Conservation (phyloP, 2,888 invertebrate species). For the Apodemia zela region DNA sequence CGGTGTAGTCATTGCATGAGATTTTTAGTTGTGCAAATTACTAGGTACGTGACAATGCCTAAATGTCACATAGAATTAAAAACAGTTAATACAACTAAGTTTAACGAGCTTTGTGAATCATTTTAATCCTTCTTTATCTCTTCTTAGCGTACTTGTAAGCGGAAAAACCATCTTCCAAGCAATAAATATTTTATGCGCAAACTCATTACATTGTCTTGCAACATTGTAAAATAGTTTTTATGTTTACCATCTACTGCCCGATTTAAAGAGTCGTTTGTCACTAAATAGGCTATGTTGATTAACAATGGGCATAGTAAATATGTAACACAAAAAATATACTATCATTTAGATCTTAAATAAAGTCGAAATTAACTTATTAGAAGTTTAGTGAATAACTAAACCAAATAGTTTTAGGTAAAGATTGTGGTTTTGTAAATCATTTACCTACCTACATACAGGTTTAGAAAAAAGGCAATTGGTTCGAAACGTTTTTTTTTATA, state of each 20-base stretch:
- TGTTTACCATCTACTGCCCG: not conserved
- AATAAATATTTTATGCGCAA: slow-evolving; percentile 1
- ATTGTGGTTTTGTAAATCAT: not conserved
- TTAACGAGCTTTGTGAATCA: not conserved
- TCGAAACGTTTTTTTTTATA: too few species aligned
- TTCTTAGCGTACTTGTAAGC: not conserved
- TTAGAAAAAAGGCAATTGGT: too few species aligned
- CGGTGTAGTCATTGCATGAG: too few species aligned
- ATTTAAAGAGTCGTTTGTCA: not conserved
- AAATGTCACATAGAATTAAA: too few species aligned
- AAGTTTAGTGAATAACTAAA: too few species aligned
- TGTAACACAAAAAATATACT: not conserved
- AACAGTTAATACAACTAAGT: not conserved
- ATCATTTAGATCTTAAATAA: too few species aligned
- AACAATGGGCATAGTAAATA: not conserved
- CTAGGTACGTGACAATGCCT: not conserved
- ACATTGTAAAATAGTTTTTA: not conserved
- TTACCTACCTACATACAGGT: too few species aligned
- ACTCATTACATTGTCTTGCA: not conserved
- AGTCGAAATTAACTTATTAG: too few species aligned
- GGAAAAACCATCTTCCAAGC: not conserved
- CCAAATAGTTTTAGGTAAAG: not conserved
- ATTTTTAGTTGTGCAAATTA: not conserved
- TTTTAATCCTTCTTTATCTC: not conserved
- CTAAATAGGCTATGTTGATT: not conserved